These are phyloP conservation scores for Zele albiditarsus DNA, from an alignment of 2,888 invertebrate genomes.

Conservation along the genomic window DNA sequence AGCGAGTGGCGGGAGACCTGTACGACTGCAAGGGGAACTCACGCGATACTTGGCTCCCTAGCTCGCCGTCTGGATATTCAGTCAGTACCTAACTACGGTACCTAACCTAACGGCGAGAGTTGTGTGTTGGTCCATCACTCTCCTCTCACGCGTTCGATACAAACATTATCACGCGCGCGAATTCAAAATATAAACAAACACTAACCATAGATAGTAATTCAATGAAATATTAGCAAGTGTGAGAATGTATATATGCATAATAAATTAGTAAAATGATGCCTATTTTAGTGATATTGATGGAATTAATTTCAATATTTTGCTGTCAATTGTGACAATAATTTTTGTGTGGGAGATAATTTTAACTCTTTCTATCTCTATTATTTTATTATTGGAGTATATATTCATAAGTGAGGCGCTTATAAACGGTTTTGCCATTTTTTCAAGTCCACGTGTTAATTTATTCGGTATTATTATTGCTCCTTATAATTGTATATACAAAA, in stretches of 20 bases:
- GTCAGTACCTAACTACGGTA: constrained; percentile 53
- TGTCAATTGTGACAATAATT: too few relatives aligned
- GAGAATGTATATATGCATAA: too few relatives aligned
- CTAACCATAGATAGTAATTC: neutral
- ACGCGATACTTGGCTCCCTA: constrained; percentile 6
- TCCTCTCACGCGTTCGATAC: constrained; percentile 20
- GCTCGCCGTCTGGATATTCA: constrained; percentile 39
- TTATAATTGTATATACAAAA: neutral
- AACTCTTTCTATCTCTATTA: too few relatives aligned
- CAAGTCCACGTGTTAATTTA: neutral
- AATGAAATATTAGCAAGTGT: too few relatives aligned
- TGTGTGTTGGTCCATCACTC: constrained; percentile 17
- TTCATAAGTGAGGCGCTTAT: too few relatives aligned
- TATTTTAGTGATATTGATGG: too few relatives aligned
- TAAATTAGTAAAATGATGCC: too few relatives aligned
- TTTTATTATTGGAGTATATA: too few relatives aligned
- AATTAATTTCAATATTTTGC: too few relatives aligned
- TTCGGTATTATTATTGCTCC: neutral
- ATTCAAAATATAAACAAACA: constrained; percentile 39
- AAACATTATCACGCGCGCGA: constrained; percentile 16
- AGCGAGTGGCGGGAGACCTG: constrained; percentile 36
- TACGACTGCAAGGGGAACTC: constrained; percentile 13
- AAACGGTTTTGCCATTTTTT: neutral
- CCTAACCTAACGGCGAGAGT: constrained; percentile 35
- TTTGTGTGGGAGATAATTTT: too few relatives aligned